Percentiles rank a stretch among this genome's conserved stretches.
Conservation (phyloP, 2,888 invertebrate genomes). For the Cryptocephalus moraei region DNA sequence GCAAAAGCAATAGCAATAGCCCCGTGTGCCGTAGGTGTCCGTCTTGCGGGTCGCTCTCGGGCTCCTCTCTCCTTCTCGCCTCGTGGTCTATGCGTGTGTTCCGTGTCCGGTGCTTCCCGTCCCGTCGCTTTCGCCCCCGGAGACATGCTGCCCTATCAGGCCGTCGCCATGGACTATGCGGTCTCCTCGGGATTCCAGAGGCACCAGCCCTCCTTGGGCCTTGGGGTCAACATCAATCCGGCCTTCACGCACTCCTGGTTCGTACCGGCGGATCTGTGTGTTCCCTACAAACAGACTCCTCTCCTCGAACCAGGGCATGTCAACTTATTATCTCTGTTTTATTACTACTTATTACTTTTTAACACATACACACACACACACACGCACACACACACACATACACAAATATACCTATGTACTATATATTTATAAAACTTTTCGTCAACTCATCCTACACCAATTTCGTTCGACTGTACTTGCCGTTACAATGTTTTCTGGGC, state of each 20-base stretch:
- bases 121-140: background rate
- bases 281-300: constrained; percentile 72
- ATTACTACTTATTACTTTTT: constrained; percentile 5
- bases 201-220: constrained; percentile 36
- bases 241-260: constrained; percentile 93
- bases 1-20: constrained; percentile 10
- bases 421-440: no score
- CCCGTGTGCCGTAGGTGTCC: constrained; percentile 4
- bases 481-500: no score
- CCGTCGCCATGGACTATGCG: constrained; percentile 80
- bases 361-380: background rate
- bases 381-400: no score
- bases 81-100: constrained; percentile 6
- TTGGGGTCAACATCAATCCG: constrained; percentile 54
- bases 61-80: constrained; percentile 1
- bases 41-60: constrained; percentile 1
- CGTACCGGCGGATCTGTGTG: constrained; percentile 88
- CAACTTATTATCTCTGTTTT: constrained; percentile 42
- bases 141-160: constrained; percentile 76
- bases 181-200: constrained; percentile 39
- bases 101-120: constrained; percentile 3
- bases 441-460: no score
- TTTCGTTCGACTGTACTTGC: no score
- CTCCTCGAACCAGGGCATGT: constrained; percentile 91
- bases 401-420: no score